Conservation (phyloP, 1,140 invertebrate genomes). For the Pseudomyrmex dendroicus region DNA sequence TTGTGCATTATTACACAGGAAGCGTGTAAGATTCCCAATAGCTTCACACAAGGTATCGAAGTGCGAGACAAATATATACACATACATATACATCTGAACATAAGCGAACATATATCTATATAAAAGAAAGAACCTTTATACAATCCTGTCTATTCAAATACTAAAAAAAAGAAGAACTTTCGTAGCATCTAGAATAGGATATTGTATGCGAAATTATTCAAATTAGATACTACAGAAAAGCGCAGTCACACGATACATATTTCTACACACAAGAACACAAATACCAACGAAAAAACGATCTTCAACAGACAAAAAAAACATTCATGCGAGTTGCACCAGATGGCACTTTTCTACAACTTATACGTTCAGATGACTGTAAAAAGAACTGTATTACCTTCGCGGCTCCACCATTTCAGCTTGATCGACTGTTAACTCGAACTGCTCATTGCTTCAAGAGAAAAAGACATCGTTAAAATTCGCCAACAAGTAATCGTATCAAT, state of each 20-base stretch:
- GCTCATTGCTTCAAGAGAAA: slow-evolving; percentile 81
- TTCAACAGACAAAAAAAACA: not conserved
- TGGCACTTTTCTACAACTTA: slow-evolving; percentile 68
- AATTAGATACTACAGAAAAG: not conserved
- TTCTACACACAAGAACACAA: slow-evolving; percentile 5
- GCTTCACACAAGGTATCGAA: not conserved
- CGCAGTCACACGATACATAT: not conserved
- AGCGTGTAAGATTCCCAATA: not conserved
- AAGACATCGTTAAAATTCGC: slow-evolving; percentile 70
- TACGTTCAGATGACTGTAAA: slow-evolving; percentile 46
- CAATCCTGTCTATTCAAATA: not conserved
- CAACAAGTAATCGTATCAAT: not conserved
- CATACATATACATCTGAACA: not conserved
- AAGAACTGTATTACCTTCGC: slow-evolving; percentile 81
- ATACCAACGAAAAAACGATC: not conserved
- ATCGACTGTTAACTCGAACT: slow-evolving; percentile 81
- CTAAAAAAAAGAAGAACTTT: not conserved
- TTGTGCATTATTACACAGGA: not conserved
- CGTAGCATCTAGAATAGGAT: not conserved
- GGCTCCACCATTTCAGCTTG: slow-evolving; percentile 77
- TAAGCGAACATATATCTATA: not conserved
- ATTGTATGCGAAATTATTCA: not conserved
- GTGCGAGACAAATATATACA: not conserved
- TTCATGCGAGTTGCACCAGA: slow-evolving; percentile 44
- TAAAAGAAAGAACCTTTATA: not conserved